phyloP scores from a whole-genome alignment of 2,888 invertebrate genomes.

The Nycteola revayana region DNA sequence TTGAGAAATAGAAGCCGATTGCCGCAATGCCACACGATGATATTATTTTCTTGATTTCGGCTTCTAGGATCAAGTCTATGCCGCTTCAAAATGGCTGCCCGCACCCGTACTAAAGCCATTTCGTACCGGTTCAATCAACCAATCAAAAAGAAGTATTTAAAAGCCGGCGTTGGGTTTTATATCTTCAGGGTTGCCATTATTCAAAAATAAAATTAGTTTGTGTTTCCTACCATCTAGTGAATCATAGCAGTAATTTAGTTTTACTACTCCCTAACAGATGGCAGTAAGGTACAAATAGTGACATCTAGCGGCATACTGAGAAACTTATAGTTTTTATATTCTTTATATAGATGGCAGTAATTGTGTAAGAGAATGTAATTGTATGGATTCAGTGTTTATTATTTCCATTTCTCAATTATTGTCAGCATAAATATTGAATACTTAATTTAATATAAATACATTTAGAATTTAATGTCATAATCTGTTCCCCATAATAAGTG shows the following conservation, averaged over 20 bases:
- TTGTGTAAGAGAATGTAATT: no score
- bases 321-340: no score
- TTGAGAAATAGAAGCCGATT: conserved; percentile 43
- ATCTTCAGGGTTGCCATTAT: conserved; percentile 55
- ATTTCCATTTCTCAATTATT: no score
- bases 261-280: conserved; percentile 17
- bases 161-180: conserved; percentile 58
- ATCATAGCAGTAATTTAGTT: conserved; percentile 21
- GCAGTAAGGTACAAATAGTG: no score
- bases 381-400: no score
- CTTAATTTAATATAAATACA: no score
- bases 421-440: no score
- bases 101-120: conserved; percentile 31
- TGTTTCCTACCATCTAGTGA: conserved; percentile 34
- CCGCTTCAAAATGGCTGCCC: conserved; percentile 64
- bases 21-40: conserved; percentile 69
- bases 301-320: no score
- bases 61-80: conserved; percentile 17
- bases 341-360: conserved; percentile 29
- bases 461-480: no score
- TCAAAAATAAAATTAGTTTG: conserved; percentile 9
- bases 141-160: conserved; percentile 67
- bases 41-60: conserved; percentile 20
- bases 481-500: no score
- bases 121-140: conserved; percentile 43